These are phyloP conservation scores for Heteromormyrus szaboi DNA, from an alignment of 2,797 vertebrate genomes.

Conservation along the genomic window DNA sequence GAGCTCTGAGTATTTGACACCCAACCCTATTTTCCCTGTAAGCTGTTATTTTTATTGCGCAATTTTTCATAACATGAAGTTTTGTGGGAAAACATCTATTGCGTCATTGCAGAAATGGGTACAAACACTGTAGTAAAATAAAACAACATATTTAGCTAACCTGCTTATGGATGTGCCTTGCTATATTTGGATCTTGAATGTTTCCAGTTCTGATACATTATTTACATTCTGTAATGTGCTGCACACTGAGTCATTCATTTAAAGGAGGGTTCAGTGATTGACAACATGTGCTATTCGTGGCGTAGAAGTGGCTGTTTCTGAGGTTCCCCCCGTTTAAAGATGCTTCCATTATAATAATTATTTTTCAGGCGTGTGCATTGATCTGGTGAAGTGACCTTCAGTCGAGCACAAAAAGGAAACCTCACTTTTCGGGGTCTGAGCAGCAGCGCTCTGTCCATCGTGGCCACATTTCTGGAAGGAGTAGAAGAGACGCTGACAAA, in stretches of 20 bases:
- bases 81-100: neutral
- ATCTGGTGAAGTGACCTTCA: neutral
- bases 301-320: neutral
- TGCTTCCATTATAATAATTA: neutral
- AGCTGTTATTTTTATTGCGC: neutral
- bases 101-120: neutral
- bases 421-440: neutral
- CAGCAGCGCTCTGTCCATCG: constrained; percentile 41
- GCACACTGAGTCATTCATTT: neutral
- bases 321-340: neutral
- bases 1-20: neutral
- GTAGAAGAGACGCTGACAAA: constrained; percentile 76
- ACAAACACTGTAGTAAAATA: neutral
- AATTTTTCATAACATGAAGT: neutral
- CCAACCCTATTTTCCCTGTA: neutral
- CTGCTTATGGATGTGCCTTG: neutral
- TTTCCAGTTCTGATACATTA: neutral
- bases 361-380: neutral
- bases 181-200: neutral
- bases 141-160: neutral
- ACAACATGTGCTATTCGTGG: neutral
- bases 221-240: neutral
- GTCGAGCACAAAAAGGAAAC: constrained; percentile 16
- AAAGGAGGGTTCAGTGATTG: neutral
- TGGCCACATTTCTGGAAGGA: constrained; percentile 74